Evolutionary conservation across 1,140 invertebrate genomes (phyloP).

Genomic region (Camponotus vicinus): DNA sequence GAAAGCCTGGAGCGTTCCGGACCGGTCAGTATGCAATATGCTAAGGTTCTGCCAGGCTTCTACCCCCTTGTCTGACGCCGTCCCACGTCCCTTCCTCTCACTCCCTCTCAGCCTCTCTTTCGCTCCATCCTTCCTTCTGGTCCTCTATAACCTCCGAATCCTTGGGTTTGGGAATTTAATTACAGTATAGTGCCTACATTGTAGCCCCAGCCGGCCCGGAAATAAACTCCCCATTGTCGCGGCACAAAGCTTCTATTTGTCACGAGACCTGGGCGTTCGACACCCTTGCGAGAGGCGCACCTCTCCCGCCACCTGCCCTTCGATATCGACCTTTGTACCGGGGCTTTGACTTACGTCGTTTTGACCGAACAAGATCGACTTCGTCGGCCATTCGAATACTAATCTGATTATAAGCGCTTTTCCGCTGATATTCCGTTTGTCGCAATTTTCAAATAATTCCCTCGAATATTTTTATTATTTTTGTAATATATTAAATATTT

Average conservation of each 20-base stretch:
- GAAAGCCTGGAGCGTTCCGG: slow-evolving; percentile 75
- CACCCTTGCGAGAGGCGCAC: slow-evolving; percentile 74
- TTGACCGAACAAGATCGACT: slow-evolving; percentile 54
- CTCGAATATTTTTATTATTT: slow-evolving; percentile 7
- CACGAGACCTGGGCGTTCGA: slow-evolving; percentile 80
- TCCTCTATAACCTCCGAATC: slow-evolving; percentile 81
- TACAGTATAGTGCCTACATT: slow-evolving; percentile 86
- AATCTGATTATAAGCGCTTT: slow-evolving; percentile 45
- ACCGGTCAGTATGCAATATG: slow-evolving; percentile 86
- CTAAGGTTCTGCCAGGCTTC: slow-evolving; percentile 79
- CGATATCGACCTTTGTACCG: slow-evolving; percentile 76
- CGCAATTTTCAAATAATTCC: neutral
- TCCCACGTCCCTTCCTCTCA: slow-evolving; percentile 67
- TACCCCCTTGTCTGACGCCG: slow-evolving; percentile 58
- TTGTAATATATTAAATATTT: neutral
- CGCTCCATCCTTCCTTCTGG: slow-evolving; percentile 67
- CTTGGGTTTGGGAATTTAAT: slow-evolving; percentile 86
- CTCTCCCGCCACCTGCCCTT: slow-evolving; percentile 62
- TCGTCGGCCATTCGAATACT: slow-evolving; percentile 41
- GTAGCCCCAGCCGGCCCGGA: slow-evolving; percentile 86
- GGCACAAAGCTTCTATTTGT: slow-evolving; percentile 85
- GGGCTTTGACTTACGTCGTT: slow-evolving; percentile 69
- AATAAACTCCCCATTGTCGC: slow-evolving; percentile 87
- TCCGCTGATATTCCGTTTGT: neutral
- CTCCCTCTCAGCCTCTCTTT: slow-evolving; percentile 42